These are phyloP conservation scores for Pararge aegeria DNA, from an alignment of 1,140 invertebrate genomes.

Conservation along the genomic window DNA sequence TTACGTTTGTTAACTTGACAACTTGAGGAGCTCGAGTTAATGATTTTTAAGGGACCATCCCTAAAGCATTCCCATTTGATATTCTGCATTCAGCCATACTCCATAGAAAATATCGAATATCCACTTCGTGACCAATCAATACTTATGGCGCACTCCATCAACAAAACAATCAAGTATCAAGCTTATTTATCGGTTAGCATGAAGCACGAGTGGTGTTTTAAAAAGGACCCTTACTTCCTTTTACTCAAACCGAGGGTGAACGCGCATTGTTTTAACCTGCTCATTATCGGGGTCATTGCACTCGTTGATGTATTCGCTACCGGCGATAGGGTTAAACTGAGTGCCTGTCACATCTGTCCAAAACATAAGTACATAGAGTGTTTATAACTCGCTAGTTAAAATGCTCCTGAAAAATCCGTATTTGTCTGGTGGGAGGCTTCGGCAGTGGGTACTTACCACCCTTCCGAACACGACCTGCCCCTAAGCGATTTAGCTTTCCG, in stretches of 20 bases:
- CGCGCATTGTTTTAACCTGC: slow-evolving; percentile 40
- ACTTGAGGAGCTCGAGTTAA: too few species aligned
- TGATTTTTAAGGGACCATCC: too few species aligned
- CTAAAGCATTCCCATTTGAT: too few species aligned
- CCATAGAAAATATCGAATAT: not conserved
- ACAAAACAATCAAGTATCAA: slow-evolving; percentile 8
- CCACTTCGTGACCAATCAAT: slow-evolving; percentile 3
- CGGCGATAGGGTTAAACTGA: not conserved
- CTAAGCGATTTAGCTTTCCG: too few species aligned
- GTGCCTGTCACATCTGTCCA: not conserved
- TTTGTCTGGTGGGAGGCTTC: too few species aligned
- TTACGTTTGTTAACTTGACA: too few species aligned
- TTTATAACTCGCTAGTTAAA: not conserved
- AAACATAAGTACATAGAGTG: not conserved
- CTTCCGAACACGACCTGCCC: too few species aligned
- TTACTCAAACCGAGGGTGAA: slow-evolving; percentile 27
- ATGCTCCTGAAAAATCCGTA: too few species aligned
- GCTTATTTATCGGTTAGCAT: slow-evolving; percentile 19
- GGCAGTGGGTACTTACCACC: too few species aligned
- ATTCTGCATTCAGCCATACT: not conserved
- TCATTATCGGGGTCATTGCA: slow-evolving; percentile 45
- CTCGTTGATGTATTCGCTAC: slow-evolving; percentile 31
- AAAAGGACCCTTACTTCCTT: slow-evolving; percentile 23
- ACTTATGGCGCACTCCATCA: not conserved
- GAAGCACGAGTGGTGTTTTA: slow-evolving; percentile 12